Evolutionary conservation across 1,140 invertebrate species (phyloP), one percentile per base, ranked within the genome.

Genomic region (Neodiprion lecontei): DNA sequence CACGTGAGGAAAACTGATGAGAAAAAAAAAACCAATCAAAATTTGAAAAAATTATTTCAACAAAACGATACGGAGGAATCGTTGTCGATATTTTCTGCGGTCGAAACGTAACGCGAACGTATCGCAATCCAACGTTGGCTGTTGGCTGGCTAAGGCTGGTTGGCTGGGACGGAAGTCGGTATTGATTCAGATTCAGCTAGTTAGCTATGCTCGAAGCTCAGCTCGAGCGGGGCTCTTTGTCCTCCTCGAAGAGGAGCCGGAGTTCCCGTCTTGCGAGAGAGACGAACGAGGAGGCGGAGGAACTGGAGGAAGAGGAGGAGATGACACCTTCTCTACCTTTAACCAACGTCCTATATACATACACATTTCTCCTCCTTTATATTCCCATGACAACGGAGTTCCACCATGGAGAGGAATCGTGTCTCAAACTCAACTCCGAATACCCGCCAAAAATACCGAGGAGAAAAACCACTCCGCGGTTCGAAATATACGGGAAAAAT

Each of bases 171-270:
- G 80, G 78, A 84, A 84, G 83, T 85, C 77, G 83, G 82, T 86
- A 86, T 86, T 86, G 83, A 86, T 85, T 86, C 83, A 84, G 83
- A 86, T 85, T 86, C 84, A 86, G 83, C 83, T 86, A 84, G 84
- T 86, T 86, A 85, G 81, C 83, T 85, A 86, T 86, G 84, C 83
- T 83, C 77, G 73, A 77, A 84, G 78, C 79, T 79, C 53, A 61
- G 53, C 11, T 7, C 53, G 53, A 61, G 53, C 11, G 53, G 11
- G 53, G 11, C 53, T 40, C 28, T 40, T 40, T 40, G 28, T 40
- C 28, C 28, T 61, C 53, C 53, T 17, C 53, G 53, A 61, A 40
- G 53, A 61, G n/a, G 11, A 12, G 67, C 77, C 70, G 74, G n/a
- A 9, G 11, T 23, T 69, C 47, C 68, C 47, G 23, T 47, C 68